phyloP scores from a whole-genome alignment of 2,797 vertebrate genomes.

The Hipposideros larvatus region DNA sequence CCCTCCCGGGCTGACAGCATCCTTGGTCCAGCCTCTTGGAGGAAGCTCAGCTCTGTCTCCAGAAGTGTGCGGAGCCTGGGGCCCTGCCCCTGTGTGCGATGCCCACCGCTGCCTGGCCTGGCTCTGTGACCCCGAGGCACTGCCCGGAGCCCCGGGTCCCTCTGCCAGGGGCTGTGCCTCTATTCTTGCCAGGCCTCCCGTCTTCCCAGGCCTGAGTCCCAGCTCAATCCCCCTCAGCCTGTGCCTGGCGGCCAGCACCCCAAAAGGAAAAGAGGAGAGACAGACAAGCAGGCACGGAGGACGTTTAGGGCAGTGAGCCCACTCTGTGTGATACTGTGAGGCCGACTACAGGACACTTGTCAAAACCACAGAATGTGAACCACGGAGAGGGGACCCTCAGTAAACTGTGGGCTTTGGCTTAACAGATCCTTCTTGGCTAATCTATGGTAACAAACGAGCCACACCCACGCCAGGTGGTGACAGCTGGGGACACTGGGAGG shows the following conservation, averaged over 20 bases:
- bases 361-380: fast-evolving
- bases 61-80: neutral
- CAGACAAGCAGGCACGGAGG: fast-evolving
- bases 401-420: fast-evolving
- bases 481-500: fast-evolving
- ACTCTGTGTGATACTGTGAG: fast-evolving
- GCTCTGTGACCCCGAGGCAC: neutral
- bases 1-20: fast-evolving
- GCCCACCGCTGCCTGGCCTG: neutral
- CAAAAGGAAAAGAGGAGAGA: no score
- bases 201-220: neutral
- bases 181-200: fast-evolving
- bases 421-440: fast-evolving
- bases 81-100: fast-evolving
- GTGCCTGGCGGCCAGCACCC: neutral
- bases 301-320: fast-evolving
- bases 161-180: neutral
- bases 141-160: neutral
- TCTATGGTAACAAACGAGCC: fast-evolving
- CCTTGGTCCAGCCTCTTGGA: fast-evolving
- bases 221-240: neutral
- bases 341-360: fast-evolving
- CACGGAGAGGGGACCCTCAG: fast-evolving
- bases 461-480: fast-evolving
- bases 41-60: neutral